These are phyloP conservation scores for Actinostola sp. DNA, from an alignment of 92 coral and sea anemone genomes.

Conservation along the genomic window DNA sequence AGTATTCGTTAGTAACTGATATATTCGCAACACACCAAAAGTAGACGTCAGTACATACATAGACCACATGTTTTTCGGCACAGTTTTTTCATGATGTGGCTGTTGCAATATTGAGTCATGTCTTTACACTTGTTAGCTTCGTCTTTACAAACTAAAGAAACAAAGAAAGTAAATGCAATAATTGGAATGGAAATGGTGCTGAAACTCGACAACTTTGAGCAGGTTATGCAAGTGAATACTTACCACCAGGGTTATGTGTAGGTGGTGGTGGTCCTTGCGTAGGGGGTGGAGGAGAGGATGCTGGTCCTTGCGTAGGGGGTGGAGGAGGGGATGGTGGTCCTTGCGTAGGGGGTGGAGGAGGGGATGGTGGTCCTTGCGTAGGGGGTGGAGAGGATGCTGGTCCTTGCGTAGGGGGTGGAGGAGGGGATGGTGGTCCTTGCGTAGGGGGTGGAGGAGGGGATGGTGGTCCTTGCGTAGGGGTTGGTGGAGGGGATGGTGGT, in stretches of 20 bases:
- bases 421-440: constrained; percentile 1
- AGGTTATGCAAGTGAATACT: background rate
- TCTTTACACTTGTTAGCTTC: too few species aligned
- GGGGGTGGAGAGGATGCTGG: background rate
- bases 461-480: background rate
- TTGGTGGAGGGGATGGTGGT: too few species aligned
- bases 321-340: background rate
- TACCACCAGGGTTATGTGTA: background rate
- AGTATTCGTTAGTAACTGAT: too few species aligned
- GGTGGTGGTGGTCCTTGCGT: constrained; percentile 11
- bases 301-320: background rate
- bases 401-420: constrained; percentile 17
- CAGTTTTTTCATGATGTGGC: too few species aligned
- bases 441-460: constrained; percentile 4
- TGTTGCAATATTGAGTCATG: too few species aligned
- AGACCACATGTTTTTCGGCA: too few species aligned
- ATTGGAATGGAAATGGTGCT: background rate
- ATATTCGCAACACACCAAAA: too few species aligned
- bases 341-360: constrained; percentile 9
- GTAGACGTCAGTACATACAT: too few species aligned
- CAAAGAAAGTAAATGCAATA: background rate
- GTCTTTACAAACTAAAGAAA: background rate
- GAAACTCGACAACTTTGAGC: background rate
- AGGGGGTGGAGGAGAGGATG: background rate
- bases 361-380: background rate